These are phyloP conservation scores for Corbicula japonica DNA, from an alignment of 2,888 invertebrate species.

Conservation along the genomic window DNA sequence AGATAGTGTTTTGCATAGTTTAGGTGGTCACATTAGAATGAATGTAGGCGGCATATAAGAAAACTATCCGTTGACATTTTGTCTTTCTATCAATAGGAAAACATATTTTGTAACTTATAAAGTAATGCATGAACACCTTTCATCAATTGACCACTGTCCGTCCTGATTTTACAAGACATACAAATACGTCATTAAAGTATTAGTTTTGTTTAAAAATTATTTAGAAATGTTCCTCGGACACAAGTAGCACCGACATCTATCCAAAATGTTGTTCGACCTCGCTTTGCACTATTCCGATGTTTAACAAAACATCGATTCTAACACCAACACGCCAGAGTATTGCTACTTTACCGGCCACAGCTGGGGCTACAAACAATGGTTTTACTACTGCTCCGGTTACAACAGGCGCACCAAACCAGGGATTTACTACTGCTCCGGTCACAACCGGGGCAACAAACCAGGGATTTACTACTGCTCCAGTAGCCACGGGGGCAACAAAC, in stretches of 20 bases:
- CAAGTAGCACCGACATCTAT: background rate
- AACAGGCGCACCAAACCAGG: background rate
- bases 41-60: too few species aligned
- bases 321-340: background rate
- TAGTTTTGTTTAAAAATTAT: too few species aligned
- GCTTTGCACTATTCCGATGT: constrained; percentile 21
- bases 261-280: constrained; percentile 23
- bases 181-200: too few species aligned
- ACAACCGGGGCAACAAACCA: background rate
- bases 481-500: background rate
- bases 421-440: background rate
- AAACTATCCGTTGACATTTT: too few species aligned
- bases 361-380: background rate
- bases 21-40: too few species aligned
- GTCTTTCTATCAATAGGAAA: too few species aligned
- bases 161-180: too few species aligned
- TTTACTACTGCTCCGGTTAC: constrained; percentile 1
- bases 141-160: too few species aligned
- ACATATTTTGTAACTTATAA: too few species aligned
- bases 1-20: too few species aligned
- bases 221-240: constrained; percentile 16
- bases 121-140: too few species aligned
- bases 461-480: background rate
- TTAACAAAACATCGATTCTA: too few species aligned
- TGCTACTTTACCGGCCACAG: background rate